Evolutionary conservation across 2,113 vertebrate genomes (phyloP).

Genomic region (Apistogramma diplotaenia): DNA sequence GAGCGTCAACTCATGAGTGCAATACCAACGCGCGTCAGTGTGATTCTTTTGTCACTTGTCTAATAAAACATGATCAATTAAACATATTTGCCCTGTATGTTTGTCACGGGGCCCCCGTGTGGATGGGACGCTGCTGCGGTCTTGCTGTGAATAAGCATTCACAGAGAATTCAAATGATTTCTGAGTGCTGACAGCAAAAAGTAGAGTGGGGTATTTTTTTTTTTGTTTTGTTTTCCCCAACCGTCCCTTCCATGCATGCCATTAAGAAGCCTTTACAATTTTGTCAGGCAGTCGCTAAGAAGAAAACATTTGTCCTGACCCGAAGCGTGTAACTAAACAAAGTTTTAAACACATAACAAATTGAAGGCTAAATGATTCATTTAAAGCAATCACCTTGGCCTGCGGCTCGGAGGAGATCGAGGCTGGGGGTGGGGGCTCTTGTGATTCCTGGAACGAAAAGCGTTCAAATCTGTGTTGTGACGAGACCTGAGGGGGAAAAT

Average conservation of each 20-base stretch:
- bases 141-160: constrained; percentile 7
- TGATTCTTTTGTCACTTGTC: constrained; percentile 19
- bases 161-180: background rate
- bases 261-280: background rate
- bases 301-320: constrained; percentile 2
- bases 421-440: constrained; percentile 83
- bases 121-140: background rate
- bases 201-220: background rate
- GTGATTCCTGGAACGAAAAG: constrained; percentile 82
- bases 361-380: constrained; percentile 25
- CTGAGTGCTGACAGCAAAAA: background rate
- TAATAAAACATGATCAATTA: constrained; percentile 53
- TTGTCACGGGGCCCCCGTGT: background rate
- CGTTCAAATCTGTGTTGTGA: constrained; percentile 84
- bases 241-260: background rate
- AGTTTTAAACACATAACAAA: constrained; percentile 22
- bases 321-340: background rate
- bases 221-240: background rate
- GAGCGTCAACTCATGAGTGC: constrained; percentile 9
- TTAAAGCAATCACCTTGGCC: constrained; percentile 83
- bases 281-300: background rate
- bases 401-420: constrained; percentile 85
- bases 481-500: constrained; percentile 82
- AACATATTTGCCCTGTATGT: constrained; percentile 37
- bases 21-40: background rate